Conservation (phyloP, 2,888 invertebrate genomes). For the Dynastes hyllus region DNA sequence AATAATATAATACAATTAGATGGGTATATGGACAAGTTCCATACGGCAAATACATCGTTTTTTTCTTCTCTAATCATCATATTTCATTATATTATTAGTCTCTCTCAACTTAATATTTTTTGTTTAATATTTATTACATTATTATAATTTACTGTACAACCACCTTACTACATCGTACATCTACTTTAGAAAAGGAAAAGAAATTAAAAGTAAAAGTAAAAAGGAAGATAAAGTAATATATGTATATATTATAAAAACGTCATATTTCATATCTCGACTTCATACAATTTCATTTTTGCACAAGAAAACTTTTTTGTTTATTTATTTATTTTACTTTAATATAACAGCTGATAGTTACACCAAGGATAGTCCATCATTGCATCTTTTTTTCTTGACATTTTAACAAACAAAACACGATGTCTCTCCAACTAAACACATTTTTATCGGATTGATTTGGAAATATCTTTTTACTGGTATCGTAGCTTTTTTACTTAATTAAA, state of each 20-base stretch:
- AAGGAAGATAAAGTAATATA: neutral
- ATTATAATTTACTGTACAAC: constrained; percentile 69
- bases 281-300: neutral
- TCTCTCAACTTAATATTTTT: too few relatives aligned
- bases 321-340: neutral
- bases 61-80: constrained; percentile 38
- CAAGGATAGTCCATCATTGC: constrained; percentile 1
- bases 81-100: neutral
- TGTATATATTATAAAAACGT: too few relatives aligned
- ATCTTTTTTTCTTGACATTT: neutral
- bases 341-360: constrained; percentile 42
- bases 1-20: constrained; percentile 67
- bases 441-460: neutral
- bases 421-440: too few relatives aligned
- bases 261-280: constrained; percentile 12
- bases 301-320: too few relatives aligned
- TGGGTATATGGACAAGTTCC: constrained; percentile 62
- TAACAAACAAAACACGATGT: neutral
- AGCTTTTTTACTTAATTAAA: neutral
- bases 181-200: constrained; percentile 60
- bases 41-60: constrained; percentile 54
- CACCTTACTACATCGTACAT: constrained; percentile 70
- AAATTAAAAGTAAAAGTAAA: too few relatives aligned
- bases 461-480: constrained; percentile 2
- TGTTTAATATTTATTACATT: constrained; percentile 52